Percentiles rank a stretch among this genome's conserved stretches.
Evolutionary conservation across 2,888 invertebrate species (phyloP).

Genomic region (Meiosimyza decipiens): DNA sequence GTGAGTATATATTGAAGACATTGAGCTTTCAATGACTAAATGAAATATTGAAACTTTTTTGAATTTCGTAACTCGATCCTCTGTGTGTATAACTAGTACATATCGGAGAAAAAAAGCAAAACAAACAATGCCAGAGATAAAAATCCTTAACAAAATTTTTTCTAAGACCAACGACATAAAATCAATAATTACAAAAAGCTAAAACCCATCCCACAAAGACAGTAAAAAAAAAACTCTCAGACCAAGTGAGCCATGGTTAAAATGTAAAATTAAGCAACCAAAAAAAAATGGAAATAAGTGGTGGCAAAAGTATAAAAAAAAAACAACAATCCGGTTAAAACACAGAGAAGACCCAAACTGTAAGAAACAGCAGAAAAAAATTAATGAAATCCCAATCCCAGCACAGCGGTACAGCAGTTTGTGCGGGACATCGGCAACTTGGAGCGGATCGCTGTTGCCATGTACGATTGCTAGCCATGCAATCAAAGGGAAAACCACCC

Average conservation of each 20-base stretch:
- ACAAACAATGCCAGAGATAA: too few relatives aligned
- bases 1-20: too few relatives aligned
- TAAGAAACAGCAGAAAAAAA: not conserved
- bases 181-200: constrained; percentile 56
- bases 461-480: constrained; percentile 2
- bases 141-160: too few relatives aligned
- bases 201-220: constrained; percentile 26
- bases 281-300: constrained; percentile 25
- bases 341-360: too few relatives aligned
- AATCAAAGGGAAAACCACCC: constrained; percentile 48
- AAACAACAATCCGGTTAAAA: constrained; percentile 3
- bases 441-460: not conserved
- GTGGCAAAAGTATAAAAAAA: constrained; percentile 8
- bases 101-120: too few relatives aligned
- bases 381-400: not conserved
- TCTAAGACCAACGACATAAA: constrained; percentile 49
- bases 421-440: not conserved
- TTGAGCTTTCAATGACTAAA: too few relatives aligned
- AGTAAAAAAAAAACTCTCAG: not conserved
- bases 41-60: too few relatives aligned
- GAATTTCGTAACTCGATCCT: too few relatives aligned
- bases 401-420: not conserved
- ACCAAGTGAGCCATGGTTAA: constrained; percentile 5
- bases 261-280: not conserved
- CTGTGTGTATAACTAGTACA: too few relatives aligned